Evolutionary conservation across 2,888 invertebrate species (phyloP), one percentile per base, ranked within the genome.

Genomic region (Amphimallon solstitiale): DNA sequence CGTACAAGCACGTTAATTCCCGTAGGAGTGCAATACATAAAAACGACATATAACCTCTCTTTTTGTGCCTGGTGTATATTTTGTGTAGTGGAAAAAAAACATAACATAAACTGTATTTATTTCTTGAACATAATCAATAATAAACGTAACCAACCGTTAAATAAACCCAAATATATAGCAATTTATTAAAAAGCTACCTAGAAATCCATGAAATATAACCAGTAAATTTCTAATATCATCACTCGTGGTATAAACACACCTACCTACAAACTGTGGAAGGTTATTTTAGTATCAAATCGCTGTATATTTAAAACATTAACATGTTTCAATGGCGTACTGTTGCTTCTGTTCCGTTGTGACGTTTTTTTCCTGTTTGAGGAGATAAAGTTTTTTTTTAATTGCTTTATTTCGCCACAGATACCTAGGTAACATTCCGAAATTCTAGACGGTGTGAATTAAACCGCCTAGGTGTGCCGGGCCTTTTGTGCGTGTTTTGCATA

Each of bases 221-320:
- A 1, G 29, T 29, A 29, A 29, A 29, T 29, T 29, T 29, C 29
- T 7, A 29, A 29, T 29, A 29, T 29, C 29, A 29, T 29, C 29
- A 29, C 29, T 9, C 29, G 29, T 29, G 29, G 29, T 29, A 29
- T 29, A 29, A 29, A 48, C 48, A 23, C 48, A 48, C 48, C 48
- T 48, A 48, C 46, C 21, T 46, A 19, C 17, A 12, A n/a, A 48
- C 21, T 38, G 12, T 12, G 23, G 6, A 21, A 19, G 21, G 56
- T 56, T 56, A 56, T 56, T 56, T 56, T 40, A 5, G 54, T 54
- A 54, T 21, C 56, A 35, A 15, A 35, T 17, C 35, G 54, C 6
- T 23, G 45, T 60, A 45, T 43, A 60, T 60, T 60, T 60, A 60
- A 60, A 23, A 34, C 15, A 60, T 60, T 60, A 60, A 45, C 59